These are phyloP conservation scores for Chrysolina oricalcia DNA, from an alignment of 2,888 invertebrate genomes.

Conservation along the genomic window DNA sequence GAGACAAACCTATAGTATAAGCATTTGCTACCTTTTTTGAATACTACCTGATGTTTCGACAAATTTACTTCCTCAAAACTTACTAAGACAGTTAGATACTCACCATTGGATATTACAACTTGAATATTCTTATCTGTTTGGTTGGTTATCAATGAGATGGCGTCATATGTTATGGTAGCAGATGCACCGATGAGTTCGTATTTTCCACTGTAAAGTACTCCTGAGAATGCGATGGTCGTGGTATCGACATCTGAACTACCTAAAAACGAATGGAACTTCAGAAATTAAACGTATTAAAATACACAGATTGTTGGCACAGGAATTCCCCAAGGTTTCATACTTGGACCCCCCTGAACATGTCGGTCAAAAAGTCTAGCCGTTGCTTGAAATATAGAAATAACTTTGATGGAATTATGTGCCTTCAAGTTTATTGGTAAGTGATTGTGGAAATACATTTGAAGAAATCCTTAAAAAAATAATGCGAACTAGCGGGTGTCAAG, in stretches of 20 bases:
- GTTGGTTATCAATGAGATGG: conserved; percentile 13
- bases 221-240: conserved; percentile 7
- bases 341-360: neutral
- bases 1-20: too few species aligned
- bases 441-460: too few species aligned
- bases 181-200: conserved; percentile 7
- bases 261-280: neutral
- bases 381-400: too few species aligned
- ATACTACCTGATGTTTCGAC: too few species aligned
- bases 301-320: neutral
- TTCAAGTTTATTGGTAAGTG: too few species aligned
- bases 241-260: neutral
- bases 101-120: conserved; percentile 33
- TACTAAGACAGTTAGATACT: neutral
- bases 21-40: too few species aligned
- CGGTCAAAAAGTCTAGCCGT: too few species aligned
- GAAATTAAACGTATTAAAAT: neutral
- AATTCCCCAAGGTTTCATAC: neutral
- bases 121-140: neutral
- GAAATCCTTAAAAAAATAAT: too few species aligned
- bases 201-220: conserved; percentile 18
- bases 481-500: too few species aligned
- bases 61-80: too few species aligned
- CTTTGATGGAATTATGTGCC: too few species aligned
- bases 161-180: neutral